phyloP scores from a whole-genome alignment of 2,113 vertebrate genomes.

The Mesitornis unicolor region DNA sequence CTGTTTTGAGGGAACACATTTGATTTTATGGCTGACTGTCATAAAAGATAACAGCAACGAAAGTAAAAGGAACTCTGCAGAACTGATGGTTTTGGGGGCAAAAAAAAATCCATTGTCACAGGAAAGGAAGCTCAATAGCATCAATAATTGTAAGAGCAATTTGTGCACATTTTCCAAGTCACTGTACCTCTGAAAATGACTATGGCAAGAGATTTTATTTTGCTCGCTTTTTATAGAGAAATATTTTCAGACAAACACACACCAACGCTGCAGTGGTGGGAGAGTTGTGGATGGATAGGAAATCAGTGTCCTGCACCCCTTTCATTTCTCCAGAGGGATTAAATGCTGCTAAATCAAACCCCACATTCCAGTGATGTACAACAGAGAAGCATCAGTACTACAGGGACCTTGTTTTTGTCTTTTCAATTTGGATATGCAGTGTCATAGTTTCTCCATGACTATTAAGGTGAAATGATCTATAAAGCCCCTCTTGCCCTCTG shows the following conservation, averaged over 20 bases:
- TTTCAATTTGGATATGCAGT: neutral
- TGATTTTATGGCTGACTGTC: constrained; percentile 8
- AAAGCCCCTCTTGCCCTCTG: neutral
- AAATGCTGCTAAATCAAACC: neutral
- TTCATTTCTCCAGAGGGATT: neutral
- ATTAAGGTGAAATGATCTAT: neutral
- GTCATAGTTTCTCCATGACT: neutral
- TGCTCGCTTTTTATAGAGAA: neutral
- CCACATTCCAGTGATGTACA: neutral
- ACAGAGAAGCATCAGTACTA: neutral
- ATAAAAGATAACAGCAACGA: constrained; percentile 7
- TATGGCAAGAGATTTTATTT: neutral
- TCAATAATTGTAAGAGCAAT: neutral
- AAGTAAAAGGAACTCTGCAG: neutral
- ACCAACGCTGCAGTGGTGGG: neutral
- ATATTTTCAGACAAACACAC: neutral
- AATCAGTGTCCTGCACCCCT: neutral
- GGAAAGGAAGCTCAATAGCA: neutral
- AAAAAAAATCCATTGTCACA: neutral
- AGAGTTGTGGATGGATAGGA: neutral
- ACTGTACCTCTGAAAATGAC: neutral
- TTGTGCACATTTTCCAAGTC: constrained; percentile 10
- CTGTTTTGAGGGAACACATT: neutral
- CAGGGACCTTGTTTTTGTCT: neutral
- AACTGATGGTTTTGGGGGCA: neutral